phyloP scores from a whole-genome alignment of 2,113 vertebrate species.

The Sakesphorus luctuosus region DNA sequence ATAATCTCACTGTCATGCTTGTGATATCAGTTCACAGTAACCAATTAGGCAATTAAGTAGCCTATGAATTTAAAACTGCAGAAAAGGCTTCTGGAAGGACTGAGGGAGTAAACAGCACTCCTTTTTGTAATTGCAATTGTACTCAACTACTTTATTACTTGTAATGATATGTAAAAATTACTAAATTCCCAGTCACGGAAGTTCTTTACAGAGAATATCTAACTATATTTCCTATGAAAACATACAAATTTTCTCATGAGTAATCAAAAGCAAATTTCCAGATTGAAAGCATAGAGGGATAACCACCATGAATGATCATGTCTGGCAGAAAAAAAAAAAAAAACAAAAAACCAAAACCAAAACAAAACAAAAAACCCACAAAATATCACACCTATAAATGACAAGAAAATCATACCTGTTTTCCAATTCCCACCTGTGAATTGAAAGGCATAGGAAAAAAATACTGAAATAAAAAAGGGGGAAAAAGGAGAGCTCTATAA shows the following conservation, averaged over 20 bases:
- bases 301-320: not conserved
- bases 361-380: too few species aligned
- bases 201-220: not conserved
- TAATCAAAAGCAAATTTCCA: not conserved
- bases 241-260: not conserved
- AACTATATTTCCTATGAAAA: not conserved
- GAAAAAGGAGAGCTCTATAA: not conserved
- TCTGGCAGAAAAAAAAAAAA: not conserved
- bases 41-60: not conserved
- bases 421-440: not conserved
- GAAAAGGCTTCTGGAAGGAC: not conserved
- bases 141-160: not conserved
- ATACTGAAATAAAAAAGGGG: not conserved
- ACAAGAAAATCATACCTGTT: not conserved
- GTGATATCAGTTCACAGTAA: not conserved
- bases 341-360: too few species aligned
- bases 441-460: not conserved
- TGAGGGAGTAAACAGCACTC: not conserved
- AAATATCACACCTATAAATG: not conserved
- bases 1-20: not conserved
- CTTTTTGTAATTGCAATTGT: not conserved
- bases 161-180: not conserved
- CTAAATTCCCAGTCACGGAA: rapidly evolving
- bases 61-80: not conserved
- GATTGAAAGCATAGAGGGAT: not conserved